Percentiles rank a stretch among this genome's conserved stretches.
phyloP scores from a whole-genome alignment of 1,140 invertebrate genomes.

The Araneus ventricosus region DNA sequence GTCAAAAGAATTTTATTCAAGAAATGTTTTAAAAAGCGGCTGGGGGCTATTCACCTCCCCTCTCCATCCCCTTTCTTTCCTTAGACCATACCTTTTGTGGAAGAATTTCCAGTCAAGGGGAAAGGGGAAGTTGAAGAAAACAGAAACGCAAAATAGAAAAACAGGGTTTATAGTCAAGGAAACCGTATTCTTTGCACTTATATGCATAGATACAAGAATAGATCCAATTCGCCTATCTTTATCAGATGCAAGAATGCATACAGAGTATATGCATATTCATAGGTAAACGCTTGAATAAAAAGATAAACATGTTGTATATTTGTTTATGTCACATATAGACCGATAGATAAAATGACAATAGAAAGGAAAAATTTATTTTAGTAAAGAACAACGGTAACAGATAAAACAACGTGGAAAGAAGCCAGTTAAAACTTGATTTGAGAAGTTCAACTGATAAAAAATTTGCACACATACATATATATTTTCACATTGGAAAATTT shows the following conservation, averaged over 20 bases:
- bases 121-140: slow-evolving; percentile 18
- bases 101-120: not conserved
- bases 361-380: too few species aligned
- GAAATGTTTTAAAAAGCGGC: slow-evolving; percentile 68
- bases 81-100: slow-evolving; percentile 4
- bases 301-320: not conserved
- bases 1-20: slow-evolving; percentile 65
- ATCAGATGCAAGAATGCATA: not conserved
- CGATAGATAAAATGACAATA: too few species aligned
- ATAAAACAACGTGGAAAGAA: too few species aligned
- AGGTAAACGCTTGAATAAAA: not conserved
- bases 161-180: not conserved
- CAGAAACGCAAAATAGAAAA: slow-evolving; percentile 10
- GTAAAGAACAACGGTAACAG: too few species aligned
- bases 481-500: too few species aligned
- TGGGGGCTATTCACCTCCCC: slow-evolving; percentile 33
- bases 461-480: too few species aligned
- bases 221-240: not conserved
- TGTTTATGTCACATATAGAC: too few species aligned
- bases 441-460: too few species aligned
- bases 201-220: not conserved
- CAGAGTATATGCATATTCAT: not conserved
- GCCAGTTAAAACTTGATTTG: too few species aligned
- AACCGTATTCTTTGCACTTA: not conserved
- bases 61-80: not conserved